Conservation (phyloP, 2,113 vertebrate species). For the Salvator merianae region DNA sequence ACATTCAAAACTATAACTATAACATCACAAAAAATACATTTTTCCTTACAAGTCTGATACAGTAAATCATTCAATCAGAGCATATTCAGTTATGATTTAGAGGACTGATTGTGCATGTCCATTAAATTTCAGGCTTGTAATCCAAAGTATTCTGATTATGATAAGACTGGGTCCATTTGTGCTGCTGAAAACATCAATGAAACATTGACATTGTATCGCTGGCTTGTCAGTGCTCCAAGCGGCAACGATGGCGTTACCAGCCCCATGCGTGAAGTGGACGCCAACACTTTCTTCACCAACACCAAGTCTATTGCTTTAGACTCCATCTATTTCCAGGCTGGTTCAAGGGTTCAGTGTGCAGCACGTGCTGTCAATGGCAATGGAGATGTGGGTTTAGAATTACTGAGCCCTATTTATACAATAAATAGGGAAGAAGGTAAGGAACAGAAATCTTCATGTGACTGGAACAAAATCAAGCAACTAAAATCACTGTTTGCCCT, state of each 20-base stretch:
- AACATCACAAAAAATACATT: background rate
- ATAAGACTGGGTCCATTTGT: conserved; percentile 86
- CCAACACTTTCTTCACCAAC: conserved; percentile 85
- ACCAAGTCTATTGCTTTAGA: conserved; percentile 84
- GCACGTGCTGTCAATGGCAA: conserved; percentile 79
- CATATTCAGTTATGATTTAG: background rate
- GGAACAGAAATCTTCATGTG: background rate
- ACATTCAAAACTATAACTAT: background rate
- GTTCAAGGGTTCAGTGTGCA: conserved; percentile 82
- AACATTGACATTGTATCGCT: conserved; percentile 82
- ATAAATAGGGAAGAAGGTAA: conserved; percentile 81
- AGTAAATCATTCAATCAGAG: conserved; percentile 1
- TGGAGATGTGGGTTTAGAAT: conserved; percentile 81
- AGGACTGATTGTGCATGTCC: background rate
- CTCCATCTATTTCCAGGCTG: conserved; percentile 84
- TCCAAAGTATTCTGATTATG: conserved; percentile 83
- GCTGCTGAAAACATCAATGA: conserved; percentile 81
- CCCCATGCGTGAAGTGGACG: conserved; percentile 83
- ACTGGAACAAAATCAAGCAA: background rate
- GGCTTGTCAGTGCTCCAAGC: conserved; percentile 81
- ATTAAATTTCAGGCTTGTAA: conserved; percentile 77
- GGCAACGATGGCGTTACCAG: conserved; percentile 82
- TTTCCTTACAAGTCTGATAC: background rate
- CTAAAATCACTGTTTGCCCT: background rate
- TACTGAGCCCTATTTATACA: conserved; percentile 76